These are phyloP conservation scores for Pseudorectes ferrugineus DNA, from an alignment of 2,113 vertebrate species.

Conservation along the genomic window DNA sequence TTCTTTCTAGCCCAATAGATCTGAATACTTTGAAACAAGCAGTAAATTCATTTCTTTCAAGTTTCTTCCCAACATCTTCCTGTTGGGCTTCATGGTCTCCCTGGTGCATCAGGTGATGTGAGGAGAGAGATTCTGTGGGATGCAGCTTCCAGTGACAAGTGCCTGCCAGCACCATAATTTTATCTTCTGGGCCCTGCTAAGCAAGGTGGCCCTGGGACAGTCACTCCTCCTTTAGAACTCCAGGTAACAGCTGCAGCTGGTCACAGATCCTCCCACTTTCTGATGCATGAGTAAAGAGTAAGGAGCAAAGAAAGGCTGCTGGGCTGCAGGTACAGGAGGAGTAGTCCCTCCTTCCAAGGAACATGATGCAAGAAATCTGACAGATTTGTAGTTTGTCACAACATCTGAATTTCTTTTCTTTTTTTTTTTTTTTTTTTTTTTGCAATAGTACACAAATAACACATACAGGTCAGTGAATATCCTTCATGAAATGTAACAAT, in stretches of 20 bases:
- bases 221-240: not conserved
- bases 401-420: not conserved
- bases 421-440: not conserved
- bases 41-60: not conserved
- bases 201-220: not conserved
- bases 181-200: not conserved
- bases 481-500: not conserved
- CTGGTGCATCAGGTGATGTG: not conserved
- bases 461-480: too few species aligned
- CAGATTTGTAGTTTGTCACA: not conserved
- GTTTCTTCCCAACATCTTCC: not conserved
- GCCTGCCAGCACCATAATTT: not conserved
- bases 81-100: not conserved
- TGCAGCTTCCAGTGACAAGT: not conserved
- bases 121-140: not conserved
- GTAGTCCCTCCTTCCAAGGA: not conserved
- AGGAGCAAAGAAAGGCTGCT: not conserved
- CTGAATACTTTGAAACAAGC: not conserved
- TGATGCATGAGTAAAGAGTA: not conserved
- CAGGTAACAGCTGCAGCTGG: not conserved
- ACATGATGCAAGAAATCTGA: not conserved
- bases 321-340: not conserved
- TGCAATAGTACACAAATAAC: not conserved
- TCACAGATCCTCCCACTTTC: not conserved
- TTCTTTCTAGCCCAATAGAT: not conserved